Evolutionary conservation across 2,113 vertebrate genomes (phyloP).

Genomic region (Elgaria multicarinata): DNA sequence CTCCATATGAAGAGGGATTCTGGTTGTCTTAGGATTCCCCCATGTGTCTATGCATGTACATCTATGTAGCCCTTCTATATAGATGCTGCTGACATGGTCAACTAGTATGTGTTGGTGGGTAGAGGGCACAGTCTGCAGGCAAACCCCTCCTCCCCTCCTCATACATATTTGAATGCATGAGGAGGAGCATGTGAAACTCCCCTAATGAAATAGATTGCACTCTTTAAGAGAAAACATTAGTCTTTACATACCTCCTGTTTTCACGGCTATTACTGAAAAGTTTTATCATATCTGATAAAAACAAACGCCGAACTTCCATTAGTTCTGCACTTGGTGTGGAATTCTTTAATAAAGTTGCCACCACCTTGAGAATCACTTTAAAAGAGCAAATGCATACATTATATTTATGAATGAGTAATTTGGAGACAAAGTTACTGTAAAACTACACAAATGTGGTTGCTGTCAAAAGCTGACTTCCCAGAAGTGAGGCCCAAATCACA

Average conservation of each 20-base stretch:
- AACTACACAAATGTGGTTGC: neutral
- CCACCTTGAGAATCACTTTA: conserved; percentile 98
- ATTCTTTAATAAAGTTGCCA: conserved; percentile 96
- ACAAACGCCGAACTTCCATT: conserved; percentile 97
- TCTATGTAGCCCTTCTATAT: neutral
- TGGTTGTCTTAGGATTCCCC: neutral
- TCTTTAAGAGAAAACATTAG: neutral
- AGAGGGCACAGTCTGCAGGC: neutral
- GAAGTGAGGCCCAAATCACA: too few species aligned
- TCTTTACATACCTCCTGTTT: conserved; percentile 89
- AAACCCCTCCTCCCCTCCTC: neutral
- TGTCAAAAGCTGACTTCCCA: too few species aligned
- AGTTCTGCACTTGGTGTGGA: conserved; percentile 94
- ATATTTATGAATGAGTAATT: conserved; percentile 5
- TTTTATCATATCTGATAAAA: conserved; percentile 99
- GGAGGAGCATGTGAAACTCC: neutral
- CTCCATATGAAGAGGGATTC: neutral
- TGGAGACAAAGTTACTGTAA: neutral
- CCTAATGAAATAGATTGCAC: neutral
- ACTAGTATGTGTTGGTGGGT: neutral
- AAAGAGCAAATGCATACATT: conserved; percentile 57
- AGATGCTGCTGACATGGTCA: neutral
- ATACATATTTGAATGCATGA: neutral
- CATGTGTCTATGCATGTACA: neutral
- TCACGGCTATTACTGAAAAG: conserved; percentile 99